Base-by-base conservation (phyloP, 1,140 invertebrate species). In the Drosophila novamexicana region DNA sequence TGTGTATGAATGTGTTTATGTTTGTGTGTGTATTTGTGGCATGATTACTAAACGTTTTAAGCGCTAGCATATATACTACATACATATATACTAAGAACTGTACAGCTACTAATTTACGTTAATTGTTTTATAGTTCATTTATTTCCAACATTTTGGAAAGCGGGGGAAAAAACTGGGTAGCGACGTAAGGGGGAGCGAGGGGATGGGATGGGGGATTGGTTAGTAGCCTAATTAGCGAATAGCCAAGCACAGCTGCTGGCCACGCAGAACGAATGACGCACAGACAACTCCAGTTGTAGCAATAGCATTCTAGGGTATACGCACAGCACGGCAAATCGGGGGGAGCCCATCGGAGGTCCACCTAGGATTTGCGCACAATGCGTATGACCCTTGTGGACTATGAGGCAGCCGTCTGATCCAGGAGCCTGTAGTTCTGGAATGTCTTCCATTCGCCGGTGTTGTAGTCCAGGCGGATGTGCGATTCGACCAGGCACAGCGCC, bases 381-480 rank as follows among this genome's bases (percentile, higher is more conserved):
- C 83, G 83, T 89, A 88, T 88, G 45, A 89, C 77, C 80, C 81
- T 89, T 58, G 84, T 83, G 57, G 84, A 89, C 84, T 89, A 89
- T 75, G 84, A 89, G 70, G 84, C 84, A 12, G 81, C 77, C 34
- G 37, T 90, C 75, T 92, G 91, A 67, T 92, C 93, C 44, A 94
- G 91, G 39, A 94, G 90, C 65, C 94, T 92, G 77, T 94, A 94
- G 81, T 97, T 97, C 82, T 96, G 96, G 79, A 97, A 96, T 73
- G 95, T 93, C 90, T 97, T 97, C 96, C 96, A 97, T 92, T 97
- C 96, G 14, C 96, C 96, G 45, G 96, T 97, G 58, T 95, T 95
- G 91, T 97, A 97, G 91, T 97, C 97, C 95, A 97, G 96, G 91
- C 97, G 96, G 92, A 97, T 97, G 90, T 96, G 96, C 0, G 95